Base-by-base conservation (phyloP, 37 sponge, comb jelly and placozoan genomes). In the Cliona cf. orientalis region DNA sequence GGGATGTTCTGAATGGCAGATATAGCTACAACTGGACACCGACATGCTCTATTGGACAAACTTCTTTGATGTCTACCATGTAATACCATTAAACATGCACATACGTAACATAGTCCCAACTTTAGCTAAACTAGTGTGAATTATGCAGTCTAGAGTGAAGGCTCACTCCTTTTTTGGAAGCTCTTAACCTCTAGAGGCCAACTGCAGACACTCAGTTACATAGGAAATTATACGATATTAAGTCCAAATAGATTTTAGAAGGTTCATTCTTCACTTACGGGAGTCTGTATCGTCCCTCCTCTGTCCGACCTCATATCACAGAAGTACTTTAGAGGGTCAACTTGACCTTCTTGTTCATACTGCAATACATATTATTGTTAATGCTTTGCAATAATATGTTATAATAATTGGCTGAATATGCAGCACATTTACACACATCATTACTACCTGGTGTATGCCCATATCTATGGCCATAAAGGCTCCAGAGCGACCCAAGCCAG, bases 281-380 rank as follows among this genome's bases (percentile, higher is more conserved):
- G 46, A 12, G 90, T 89, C 76, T 95, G 96, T 1, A 95, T 80
- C 34, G 69, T 74, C 7, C 92, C 96, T 38, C 96, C 96, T 74
- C 96, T 53, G 71, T 92, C 92, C 55, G 89, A 89, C 55, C 96
- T 69, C 78, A 95, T 76, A 69, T 84, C 74, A 59, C 90, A 81
- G 63, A 89, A 49, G 70, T 80, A 88, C 46, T 69, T 70, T 40
- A 92, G 84, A 22, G 93, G 92, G 43, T 95, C 90, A n/a, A 92
- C 93, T 28, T 58, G 64, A 6, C 82, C 82, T 71, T 72, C 84
- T 33, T 79, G 37, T 26, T 85, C 63, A 49, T 84, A 89, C 93
- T 93, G 78, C 69, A 67, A 31, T n/a, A n/a, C n/a, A n/a, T n/a
- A n/a, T n/a, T n/a, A n/a, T n/a, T n/a, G 17, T 17, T 19, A 49